Base-by-base conservation (phyloP, 2,888 invertebrate genomes). In the Yponomeuta cagnagella region DNA sequence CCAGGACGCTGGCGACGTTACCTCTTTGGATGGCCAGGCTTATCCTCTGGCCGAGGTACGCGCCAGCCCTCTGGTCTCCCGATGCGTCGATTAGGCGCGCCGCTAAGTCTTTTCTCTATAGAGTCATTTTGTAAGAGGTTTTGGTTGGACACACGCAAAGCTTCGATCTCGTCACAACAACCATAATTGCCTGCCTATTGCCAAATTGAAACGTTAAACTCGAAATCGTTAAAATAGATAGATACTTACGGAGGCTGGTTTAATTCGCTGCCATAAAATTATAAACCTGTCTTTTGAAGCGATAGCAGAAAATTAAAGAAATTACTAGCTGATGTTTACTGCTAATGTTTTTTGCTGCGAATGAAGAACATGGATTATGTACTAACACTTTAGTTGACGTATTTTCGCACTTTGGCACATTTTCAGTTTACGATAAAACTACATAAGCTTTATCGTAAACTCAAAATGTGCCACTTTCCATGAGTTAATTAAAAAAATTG, bases 151-250 rank as follows among this genome's bases (percentile, higher is more conserved):
- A 58, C 4, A 58, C 15, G 15, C 52, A 58, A 58, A 58, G 15
- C 52, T 15, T 15, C 6, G 3, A 4, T 58, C 52, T 58, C 52
- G 52, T 3, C 52, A 58, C 15, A 12, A 58, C 12, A 15, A 12
- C 2, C 15, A 8, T 58, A 5, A 15, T 58, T 58, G 15, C 15
- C 52, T 4, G 52, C 15, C 52, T 58, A 68, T 68, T 68, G 48
- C 52, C 68, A 48, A 68, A 68, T 48, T 48, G 48, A 48, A 30
- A 68, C 48, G 68, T 68, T 43, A n/a, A 48, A 9, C n/a, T 68
- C 48, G 15, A 43, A 37, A n/a, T 48, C 48, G 48, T 30, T 65
- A 65, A 30, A 58, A 58, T 58, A 15, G 52, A 58, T 58, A 58
- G 15, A 15, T 58, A 65, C 65, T 65, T 65, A 65, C 52, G 5